Percentiles rank a stretch among this genome's conserved stretches.
Conservation (phyloP, 2,113 vertebrate species). For the Tylochromis polylepis region DNA sequence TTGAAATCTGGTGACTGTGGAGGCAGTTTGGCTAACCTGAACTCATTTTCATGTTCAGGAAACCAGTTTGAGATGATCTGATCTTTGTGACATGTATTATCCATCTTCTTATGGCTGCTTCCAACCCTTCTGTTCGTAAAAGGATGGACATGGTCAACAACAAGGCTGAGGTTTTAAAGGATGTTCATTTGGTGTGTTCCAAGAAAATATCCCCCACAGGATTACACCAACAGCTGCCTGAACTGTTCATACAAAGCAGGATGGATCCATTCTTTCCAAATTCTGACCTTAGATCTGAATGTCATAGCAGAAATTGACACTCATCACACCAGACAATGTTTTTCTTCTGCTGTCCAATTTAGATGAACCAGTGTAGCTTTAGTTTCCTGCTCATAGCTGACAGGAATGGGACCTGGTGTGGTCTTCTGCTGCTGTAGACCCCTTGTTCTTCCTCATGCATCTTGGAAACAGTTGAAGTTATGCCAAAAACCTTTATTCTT, state of each 20-base stretch:
- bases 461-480: neutral
- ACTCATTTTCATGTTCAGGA: neutral
- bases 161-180: neutral
- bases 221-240: neutral
- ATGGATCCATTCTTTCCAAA: neutral
- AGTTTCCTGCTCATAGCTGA: neutral
- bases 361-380: fast-evolving
- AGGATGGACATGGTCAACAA: neutral
- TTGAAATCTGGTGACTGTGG: neutral
- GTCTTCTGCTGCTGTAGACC: neutral
- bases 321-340: fast-evolving
- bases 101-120: neutral
- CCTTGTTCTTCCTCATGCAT: neutral
- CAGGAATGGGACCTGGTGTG: neutral
- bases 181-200: neutral
- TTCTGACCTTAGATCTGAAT: neutral
- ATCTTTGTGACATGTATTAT: neutral
- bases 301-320: neutral
- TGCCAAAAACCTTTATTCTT: neutral
- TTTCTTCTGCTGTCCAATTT: neutral
- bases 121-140: neutral
- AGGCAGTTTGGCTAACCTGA: neutral
- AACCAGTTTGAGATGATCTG: neutral
- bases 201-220: neutral
- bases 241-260: neutral